Conservation (phyloP, 2,888 invertebrate genomes). For the Lymantria dispar region DNA sequence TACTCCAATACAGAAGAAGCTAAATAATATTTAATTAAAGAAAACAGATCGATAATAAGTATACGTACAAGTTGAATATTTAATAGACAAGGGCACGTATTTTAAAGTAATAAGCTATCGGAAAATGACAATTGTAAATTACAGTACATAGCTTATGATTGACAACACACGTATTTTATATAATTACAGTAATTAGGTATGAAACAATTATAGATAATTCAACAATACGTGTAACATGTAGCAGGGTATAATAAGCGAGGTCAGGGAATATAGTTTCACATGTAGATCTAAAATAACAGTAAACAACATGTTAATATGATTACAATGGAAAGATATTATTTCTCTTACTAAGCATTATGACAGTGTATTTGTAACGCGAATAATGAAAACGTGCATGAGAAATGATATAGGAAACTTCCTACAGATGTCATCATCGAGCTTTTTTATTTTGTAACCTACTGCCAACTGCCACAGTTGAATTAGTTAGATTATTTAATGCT, state of each 20-base stretch:
- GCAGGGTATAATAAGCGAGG: background rate
- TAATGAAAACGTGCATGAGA: slow-evolving; percentile 15
- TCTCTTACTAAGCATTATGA: slow-evolving; percentile 11
- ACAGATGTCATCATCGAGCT: background rate
- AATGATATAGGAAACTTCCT: slow-evolving; percentile 24
- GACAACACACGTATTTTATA: slow-evolving; percentile 3
- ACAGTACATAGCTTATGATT: slow-evolving; percentile 1
- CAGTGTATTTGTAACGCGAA: slow-evolving; percentile 14
- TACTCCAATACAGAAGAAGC: too few species aligned
- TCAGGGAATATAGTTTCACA: background rate
- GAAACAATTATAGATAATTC: slow-evolving; percentile 4
- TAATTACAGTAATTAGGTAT: slow-evolving; percentile 4
- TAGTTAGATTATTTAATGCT: too few species aligned
- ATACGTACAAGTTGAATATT: background rate
- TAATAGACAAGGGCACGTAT: background rate
- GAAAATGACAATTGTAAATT: background rate
- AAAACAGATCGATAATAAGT: too few species aligned
- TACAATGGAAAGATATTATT: slow-evolving; percentile 13
- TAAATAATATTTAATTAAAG: too few species aligned
- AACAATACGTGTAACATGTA: background rate
- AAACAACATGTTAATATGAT: slow-evolving; percentile 11
- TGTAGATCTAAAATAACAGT: slow-evolving; percentile 6
- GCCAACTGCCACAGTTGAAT: too few species aligned
- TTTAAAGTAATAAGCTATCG: background rate
- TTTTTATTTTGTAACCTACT: too few species aligned